Evolutionary conservation across 1,140 invertebrate genomes (phyloP).

Genomic region (Caenorhabditis remanei): DNA sequence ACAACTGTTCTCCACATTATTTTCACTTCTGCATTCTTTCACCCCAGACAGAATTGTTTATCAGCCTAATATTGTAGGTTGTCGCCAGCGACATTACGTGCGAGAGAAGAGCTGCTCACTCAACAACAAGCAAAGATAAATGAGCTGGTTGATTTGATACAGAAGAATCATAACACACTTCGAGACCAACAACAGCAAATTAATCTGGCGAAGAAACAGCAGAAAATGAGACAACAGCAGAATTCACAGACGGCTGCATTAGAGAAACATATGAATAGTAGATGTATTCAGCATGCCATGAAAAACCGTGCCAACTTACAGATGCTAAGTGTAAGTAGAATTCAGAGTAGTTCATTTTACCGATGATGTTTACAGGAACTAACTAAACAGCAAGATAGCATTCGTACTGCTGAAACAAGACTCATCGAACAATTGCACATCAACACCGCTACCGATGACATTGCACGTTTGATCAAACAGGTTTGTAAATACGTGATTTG

Average conservation of each 20-base stretch:
- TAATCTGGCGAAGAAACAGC: constrained; percentile 27
- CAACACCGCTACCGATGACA: constrained; percentile 35
- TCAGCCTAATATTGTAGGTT: constrained; percentile 1
- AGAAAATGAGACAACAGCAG: constrained; percentile 23
- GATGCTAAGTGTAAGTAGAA: neutral
- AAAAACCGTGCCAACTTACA: constrained; percentile 17
- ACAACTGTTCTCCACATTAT: neutral
- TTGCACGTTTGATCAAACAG: constrained; percentile 44
- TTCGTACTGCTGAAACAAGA: constrained; percentile 30
- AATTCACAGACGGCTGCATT: neutral
- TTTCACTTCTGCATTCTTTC: neutral
- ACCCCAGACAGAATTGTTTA: constrained; percentile 12
- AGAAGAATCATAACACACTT: constrained; percentile 25
- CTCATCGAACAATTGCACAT: constrained; percentile 41
- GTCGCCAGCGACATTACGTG: constrained; percentile 41
- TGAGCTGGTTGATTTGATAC: constrained; percentile 41
- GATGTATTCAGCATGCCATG: constrained; percentile 29
- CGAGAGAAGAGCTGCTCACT: constrained; percentile 36
- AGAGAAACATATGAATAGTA: constrained; percentile 17
- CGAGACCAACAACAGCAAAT: constrained; percentile 33
- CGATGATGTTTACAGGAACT: neutral
- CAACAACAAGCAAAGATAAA: constrained; percentile 43
- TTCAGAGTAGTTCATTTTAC: neutral
- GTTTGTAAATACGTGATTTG: neutral
- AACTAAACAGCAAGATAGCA: constrained; percentile 28